Percentiles rank a stretch among this genome's conserved stretches.
These are phyloP conservation scores for Crypturellus undulatus DNA, from an alignment of 2,113 vertebrate species.

Conservation along the genomic window DNA sequence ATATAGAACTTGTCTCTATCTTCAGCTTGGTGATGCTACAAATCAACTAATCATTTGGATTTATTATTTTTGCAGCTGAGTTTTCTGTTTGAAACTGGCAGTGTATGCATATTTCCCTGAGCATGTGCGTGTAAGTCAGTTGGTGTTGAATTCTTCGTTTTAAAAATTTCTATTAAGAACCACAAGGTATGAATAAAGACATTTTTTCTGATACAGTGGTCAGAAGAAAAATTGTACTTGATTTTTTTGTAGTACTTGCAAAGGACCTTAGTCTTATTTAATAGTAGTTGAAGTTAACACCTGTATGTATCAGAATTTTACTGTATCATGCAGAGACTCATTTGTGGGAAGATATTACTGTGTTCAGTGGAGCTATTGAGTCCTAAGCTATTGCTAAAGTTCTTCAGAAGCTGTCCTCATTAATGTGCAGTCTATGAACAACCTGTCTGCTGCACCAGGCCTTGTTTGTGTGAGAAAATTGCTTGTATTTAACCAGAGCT, in stretches of 20 bases:
- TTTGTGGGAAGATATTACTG: neutral
- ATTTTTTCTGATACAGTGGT: neutral
- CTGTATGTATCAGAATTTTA: neutral
- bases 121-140: neutral
- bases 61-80: neutral
- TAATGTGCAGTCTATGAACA: fast-evolving
- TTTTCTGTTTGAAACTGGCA: neutral
- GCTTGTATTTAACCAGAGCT: neutral
- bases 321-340: neutral
- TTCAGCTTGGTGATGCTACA: neutral
- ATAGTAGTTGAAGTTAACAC: neutral
- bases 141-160: neutral
- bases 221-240: neutral
- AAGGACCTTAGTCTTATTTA: neutral
- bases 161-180: neutral
- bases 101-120: neutral
- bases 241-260: neutral
- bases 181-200: neutral
- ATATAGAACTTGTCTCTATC: neutral
- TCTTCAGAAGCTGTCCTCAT: slow-evolving; percentile 21
- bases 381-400: neutral
- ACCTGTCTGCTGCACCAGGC: neutral
- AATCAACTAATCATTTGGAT: neutral
- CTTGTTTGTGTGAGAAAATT: neutral
- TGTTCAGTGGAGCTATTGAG: neutral